These are phyloP conservation scores for Lagodon rhomboides DNA, from an alignment of 2,797 vertebrate genomes.

Conservation along the genomic window DNA sequence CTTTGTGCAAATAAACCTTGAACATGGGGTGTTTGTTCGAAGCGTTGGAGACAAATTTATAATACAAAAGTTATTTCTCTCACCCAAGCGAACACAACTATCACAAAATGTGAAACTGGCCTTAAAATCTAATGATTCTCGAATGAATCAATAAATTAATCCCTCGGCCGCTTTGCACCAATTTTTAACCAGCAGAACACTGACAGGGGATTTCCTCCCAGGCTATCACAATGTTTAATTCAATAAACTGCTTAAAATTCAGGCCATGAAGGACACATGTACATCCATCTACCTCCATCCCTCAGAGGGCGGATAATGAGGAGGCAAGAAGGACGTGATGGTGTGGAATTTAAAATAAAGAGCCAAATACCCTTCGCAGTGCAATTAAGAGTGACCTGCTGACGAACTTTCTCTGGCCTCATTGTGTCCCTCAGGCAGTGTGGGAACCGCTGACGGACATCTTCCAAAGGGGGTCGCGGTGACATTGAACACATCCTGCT, in stretches of 20 bases:
- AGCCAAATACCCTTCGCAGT: constrained; percentile 32
- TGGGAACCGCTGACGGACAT: constrained; percentile 56
- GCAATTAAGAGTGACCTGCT: constrained; percentile 61
- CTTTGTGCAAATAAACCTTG: constrained; percentile 4
- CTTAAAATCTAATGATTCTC: constrained; percentile 4
- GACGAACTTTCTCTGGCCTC: constrained; percentile 49
- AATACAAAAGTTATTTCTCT: too few species aligned
- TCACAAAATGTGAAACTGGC: not conserved
- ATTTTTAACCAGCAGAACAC: constrained; percentile 40
- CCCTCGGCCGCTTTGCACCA: not conserved
- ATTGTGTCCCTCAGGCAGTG: constrained; percentile 42
- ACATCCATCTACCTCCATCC: constrained; percentile 16
- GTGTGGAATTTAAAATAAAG: constrained; percentile 51
- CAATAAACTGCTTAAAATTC: constrained; percentile 63
- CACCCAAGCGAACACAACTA: not conserved
- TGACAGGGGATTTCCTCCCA: not conserved
- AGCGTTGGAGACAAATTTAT: too few species aligned
- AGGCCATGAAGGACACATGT: constrained; percentile 36
- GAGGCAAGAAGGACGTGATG: constrained; percentile 18
- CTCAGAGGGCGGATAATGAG: constrained; percentile 43
- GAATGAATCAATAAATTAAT: not conserved
- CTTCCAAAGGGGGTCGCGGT: constrained; percentile 26
- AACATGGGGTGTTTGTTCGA: not conserved
- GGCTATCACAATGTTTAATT: constrained; percentile 44
- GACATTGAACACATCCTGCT: constrained; percentile 24